Percentiles rank a stretch among this genome's conserved stretches.
phyloP scores from a whole-genome alignment of 2,113 vertebrate genomes.

The Megaleporinus macrocephalus region DNA sequence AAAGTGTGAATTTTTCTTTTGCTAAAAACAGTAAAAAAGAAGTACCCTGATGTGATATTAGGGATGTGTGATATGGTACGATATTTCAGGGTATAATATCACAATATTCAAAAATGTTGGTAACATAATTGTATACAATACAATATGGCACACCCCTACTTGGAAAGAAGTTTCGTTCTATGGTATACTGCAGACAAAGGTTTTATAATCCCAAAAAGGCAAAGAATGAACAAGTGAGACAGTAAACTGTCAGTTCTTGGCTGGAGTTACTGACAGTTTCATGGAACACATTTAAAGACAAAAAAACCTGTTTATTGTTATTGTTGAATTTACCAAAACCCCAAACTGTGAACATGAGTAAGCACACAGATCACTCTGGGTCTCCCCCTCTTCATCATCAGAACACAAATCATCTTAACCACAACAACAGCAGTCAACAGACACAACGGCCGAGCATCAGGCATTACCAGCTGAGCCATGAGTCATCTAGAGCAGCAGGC shows the following conservation, averaged over 20 bases:
- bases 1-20: too few species aligned
- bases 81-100: too few species aligned
- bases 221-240: background rate
- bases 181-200: too few species aligned
- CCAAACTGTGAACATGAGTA: background rate
- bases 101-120: too few species aligned
- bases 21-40: too few species aligned
- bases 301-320: background rate
- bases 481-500: slow-evolving; percentile 28
- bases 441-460: background rate
- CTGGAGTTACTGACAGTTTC: background rate
- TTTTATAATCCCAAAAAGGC: background rate
- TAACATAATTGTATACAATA: too few species aligned
- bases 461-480: background rate
- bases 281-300: background rate
- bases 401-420: background rate
- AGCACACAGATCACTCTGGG: background rate
- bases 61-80: too few species aligned
- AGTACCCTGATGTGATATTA: too few species aligned
- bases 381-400: slow-evolving; percentile 8
- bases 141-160: too few species aligned
- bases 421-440: background rate
- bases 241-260: background rate
- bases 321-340: background rate
- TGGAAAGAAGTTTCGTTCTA: too few species aligned